These are phyloP conservation scores for Lasioglossum zephyrum DNA, from an alignment of 2,888 invertebrate species.

Conservation along the genomic window DNA sequence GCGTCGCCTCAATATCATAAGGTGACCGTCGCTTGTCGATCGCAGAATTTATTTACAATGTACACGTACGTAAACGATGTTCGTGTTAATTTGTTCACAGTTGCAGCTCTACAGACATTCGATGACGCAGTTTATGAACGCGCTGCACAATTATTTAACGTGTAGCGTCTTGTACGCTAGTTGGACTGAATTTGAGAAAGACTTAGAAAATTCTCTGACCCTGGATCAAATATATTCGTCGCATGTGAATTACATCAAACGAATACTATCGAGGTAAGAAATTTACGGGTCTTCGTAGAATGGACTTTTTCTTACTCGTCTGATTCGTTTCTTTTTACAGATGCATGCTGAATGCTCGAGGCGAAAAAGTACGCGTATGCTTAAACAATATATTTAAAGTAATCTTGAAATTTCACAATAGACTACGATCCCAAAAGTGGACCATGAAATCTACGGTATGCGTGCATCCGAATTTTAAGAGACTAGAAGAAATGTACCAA, in stretches of 20 bases:
- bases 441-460: conserved; percentile 85
- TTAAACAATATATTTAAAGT: conserved; percentile 90
- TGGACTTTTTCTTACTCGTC: not conserved
- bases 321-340: conserved; percentile 78
- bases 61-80: not conserved
- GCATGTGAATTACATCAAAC: conserved; percentile 91
- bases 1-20: conserved; percentile 88
- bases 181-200: conserved; percentile 90
- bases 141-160: conserved; percentile 91
- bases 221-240: conserved; percentile 90
- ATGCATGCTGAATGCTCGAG: conserved; percentile 90
- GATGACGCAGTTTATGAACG: conserved; percentile 91
- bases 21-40: conserved; percentile 60
- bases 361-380: conserved; percentile 88
- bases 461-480: conserved; percentile 87
- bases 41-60: not conserved
- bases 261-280: conserved; percentile 88
- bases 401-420: conserved; percentile 89
- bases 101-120: conserved; percentile 90
- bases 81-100: conserved; percentile 54
- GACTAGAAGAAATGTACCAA: conserved; percentile 87
- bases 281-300: not conserved
- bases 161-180: conserved; percentile 91
- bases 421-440: conserved; percentile 87
- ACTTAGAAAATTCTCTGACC: conserved; percentile 87